Percentiles rank a stretch among this genome's conserved stretches.
These are phyloP conservation scores for Lepus timidus DNA, from an alignment of 2,113 vertebrate genomes.

Conservation along the genomic window DNA sequence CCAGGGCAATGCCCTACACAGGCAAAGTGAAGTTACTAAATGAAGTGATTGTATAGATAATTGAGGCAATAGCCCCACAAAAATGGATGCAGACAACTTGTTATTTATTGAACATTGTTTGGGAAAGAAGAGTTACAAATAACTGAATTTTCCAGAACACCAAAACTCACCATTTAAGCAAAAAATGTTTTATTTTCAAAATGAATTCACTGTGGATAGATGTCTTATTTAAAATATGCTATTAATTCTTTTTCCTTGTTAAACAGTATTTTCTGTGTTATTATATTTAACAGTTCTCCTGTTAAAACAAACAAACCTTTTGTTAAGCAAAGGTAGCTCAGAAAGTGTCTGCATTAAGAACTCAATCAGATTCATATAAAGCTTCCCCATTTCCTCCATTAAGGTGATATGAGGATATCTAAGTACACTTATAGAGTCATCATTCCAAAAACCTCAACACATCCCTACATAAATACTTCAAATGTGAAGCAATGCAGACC, in stretches of 20 bases:
- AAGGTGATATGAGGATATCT: background rate
- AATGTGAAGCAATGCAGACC: slow-evolving; percentile 22
- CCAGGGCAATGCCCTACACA: slow-evolving; percentile 79
- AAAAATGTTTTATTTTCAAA: slow-evolving; percentile 66
- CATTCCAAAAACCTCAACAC: background rate
- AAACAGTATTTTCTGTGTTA: background rate
- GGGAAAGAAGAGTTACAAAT: slow-evolving; percentile 66
- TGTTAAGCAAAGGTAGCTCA: background rate
- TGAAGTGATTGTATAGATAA: slow-evolving; percentile 80
- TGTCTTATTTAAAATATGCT: slow-evolving; percentile 28
- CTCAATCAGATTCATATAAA: background rate
- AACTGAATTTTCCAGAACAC: slow-evolving; percentile 69
- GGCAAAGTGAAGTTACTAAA: slow-evolving; percentile 79
- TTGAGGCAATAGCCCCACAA: slow-evolving; percentile 73
- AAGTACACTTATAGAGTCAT: background rate
- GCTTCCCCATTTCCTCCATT: background rate
- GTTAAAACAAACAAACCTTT: slow-evolving; percentile 61
- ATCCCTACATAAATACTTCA: background rate
- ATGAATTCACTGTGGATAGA: background rate
- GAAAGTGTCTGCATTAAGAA: background rate
- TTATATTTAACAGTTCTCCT: slow-evolving; percentile 17
- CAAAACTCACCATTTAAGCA: slow-evolving; percentile 58
- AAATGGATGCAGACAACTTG: slow-evolving; percentile 67
- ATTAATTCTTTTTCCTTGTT: background rate
- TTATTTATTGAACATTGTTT: slow-evolving; percentile 78